A percentile compares a stretch with the other conserved stretches of the same genome.
Evolutionary conservation across 2,888 invertebrate species (phyloP).

Genomic region (Chironomus tentans): DNA sequence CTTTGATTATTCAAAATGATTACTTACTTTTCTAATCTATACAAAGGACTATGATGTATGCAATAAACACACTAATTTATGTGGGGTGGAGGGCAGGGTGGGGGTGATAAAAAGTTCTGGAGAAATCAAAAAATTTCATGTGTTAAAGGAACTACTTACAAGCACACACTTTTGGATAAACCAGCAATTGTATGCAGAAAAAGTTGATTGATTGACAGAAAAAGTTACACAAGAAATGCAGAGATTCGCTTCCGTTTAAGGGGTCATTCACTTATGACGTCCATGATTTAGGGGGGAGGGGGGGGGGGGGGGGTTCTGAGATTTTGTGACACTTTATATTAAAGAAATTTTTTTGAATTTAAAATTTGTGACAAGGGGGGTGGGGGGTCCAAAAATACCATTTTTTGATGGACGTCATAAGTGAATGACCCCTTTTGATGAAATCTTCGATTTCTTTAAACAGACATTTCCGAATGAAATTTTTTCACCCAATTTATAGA

Average conservation of each 20-base stretch:
- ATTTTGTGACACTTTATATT: too few relatives aligned
- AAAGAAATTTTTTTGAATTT: too few relatives aligned
- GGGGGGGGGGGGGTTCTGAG: too few relatives aligned
- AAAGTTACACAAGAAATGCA: constrained; percentile 54
- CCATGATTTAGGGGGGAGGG: too few relatives aligned
- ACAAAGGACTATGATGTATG: constrained; percentile 55
- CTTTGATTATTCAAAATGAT: constrained; percentile 40
- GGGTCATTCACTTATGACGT: too few relatives aligned
- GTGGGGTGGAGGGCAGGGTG: too few relatives aligned
- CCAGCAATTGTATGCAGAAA: constrained; percentile 45
- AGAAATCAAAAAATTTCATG: constrained; percentile 42
- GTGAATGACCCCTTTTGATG: too few relatives aligned
- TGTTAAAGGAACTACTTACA: constrained; percentile 49
- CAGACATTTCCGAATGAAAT: constrained; percentile 85
- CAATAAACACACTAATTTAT: constrained; percentile 47
- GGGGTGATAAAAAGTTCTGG: constrained; percentile 46
- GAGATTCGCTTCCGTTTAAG: constrained; percentile 74
- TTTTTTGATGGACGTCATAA: too few relatives aligned
- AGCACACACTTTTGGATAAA: constrained; percentile 54
- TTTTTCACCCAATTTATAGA: constrained; percentile 76
- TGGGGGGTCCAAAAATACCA: too few relatives aligned
- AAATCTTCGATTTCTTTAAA: constrained; percentile 70
- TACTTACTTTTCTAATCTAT: constrained; percentile 35
- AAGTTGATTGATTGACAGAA: constrained; percentile 47
- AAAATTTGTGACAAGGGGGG: too few relatives aligned